Conservation (phyloP, 37 sponge, comb jelly and placozoan species). For the Beroe forskalii region DNA sequence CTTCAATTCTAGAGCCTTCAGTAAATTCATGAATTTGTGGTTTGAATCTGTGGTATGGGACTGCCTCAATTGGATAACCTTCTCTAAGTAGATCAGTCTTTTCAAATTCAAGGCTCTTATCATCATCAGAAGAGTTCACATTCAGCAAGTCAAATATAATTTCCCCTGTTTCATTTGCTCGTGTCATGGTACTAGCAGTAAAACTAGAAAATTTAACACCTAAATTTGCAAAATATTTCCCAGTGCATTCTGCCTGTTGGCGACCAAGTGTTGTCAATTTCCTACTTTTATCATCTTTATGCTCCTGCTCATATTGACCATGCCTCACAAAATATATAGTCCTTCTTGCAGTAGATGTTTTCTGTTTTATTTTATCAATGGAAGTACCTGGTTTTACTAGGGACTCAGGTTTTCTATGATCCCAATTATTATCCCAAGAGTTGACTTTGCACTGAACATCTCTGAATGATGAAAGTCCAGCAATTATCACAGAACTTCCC, state of each 20-base stretch:
- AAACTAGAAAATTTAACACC: conserved; percentile 30
- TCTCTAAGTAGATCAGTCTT: conserved; percentile 6
- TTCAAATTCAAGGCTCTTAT: background rate
- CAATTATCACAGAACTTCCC: background rate
- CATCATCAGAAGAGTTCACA: background rate
- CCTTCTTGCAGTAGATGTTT: background rate
- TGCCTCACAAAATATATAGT: background rate
- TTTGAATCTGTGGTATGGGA: background rate
- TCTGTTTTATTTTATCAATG: background rate
- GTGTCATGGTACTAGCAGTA: background rate
- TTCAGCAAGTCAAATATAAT: background rate
- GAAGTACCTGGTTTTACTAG: background rate
- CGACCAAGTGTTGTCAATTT: conserved; percentile 4
- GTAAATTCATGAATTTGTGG: background rate
- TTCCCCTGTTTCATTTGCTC: conserved; percentile 34
- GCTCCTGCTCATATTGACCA: conserved; percentile 19
- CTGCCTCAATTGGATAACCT: conserved; percentile 27
- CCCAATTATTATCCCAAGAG: conserved; percentile 39
- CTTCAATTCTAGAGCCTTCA: conserved; percentile 52
- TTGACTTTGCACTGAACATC: conserved; percentile 3
- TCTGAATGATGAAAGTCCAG: background rate
- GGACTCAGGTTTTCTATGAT: background rate
- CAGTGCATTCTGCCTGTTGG: conserved; percentile 32
- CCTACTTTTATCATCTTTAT: background rate
- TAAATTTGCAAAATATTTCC: conserved; percentile 15